A percentile compares a stretch with the other conserved stretches of the same genome.
Evolutionary conservation across 2,888 invertebrate species (phyloP).

Genomic region (Anaspis maculata): DNA sequence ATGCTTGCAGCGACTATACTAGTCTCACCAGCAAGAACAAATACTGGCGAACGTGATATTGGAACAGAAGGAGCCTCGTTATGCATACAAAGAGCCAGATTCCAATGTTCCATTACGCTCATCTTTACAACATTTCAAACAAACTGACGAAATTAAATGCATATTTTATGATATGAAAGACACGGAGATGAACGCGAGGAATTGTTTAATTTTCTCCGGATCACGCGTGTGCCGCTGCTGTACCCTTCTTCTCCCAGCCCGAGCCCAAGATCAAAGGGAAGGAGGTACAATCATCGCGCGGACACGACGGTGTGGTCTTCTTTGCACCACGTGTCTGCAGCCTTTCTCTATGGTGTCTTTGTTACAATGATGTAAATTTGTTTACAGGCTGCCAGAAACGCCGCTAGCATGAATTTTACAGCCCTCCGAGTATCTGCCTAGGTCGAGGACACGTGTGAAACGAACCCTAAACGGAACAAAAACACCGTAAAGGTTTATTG

Average conservation of each 20-base stretch:
- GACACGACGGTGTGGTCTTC: slow-evolving; percentile 21
- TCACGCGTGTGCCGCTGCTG: no score
- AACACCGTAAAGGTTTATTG: slow-evolving; percentile 29
- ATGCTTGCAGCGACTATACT: no score
- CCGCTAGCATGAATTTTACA: slow-evolving; percentile 18
- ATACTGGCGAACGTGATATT: not conserved
- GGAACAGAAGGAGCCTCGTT: slow-evolving; percentile 4
- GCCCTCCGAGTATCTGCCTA: slow-evolving; percentile 14
- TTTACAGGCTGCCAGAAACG: slow-evolving; percentile 19
- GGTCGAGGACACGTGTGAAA: slow-evolving; percentile 20
- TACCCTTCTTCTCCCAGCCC: no score
- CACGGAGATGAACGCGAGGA: not conserved
- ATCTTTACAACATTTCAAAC: slow-evolving; percentile 16
- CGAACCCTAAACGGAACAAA: slow-evolving; percentile 24
- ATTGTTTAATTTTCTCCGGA: not conserved
- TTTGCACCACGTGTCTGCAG: slow-evolving; percentile 29
- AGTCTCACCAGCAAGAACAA: not conserved
- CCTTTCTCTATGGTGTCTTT: slow-evolving; percentile 18
- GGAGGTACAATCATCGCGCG: slow-evolving; percentile 1
- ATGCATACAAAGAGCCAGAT: slow-evolving; percentile 18
- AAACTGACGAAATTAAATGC: slow-evolving; percentile 32
- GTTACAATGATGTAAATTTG: slow-evolving; percentile 17
- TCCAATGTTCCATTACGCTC: slow-evolving; percentile 17
- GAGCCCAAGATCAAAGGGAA: no score
- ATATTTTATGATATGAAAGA: slow-evolving; percentile 27